Base-by-base conservation (phyloP, 2,888 invertebrate genomes). In the Cosmia trapezina region DNA sequence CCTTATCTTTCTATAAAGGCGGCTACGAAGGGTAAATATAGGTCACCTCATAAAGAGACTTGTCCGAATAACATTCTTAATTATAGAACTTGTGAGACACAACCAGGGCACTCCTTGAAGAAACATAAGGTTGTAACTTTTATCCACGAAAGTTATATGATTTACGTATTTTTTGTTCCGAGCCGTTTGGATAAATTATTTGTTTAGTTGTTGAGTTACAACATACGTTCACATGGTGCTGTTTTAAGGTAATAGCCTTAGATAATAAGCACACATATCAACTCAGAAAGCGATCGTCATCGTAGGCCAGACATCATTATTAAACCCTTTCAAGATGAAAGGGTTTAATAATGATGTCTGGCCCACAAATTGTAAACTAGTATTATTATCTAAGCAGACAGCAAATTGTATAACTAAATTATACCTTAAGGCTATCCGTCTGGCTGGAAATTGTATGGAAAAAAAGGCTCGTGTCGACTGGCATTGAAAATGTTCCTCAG, bases 381-480 rank as follows among this genome's bases (percentile, higher is more conserved):
- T 53, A 2, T 56, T 77, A 53, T 75, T 59, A 60, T 54, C 12
- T 37, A 17, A 5, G 37, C 7, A 70, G 70, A 70, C 78, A 19
- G 45, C 11, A 56, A 61, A 75, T 70, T 61, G 45, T 47, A 28
- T 54, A 45, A 43, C 22, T 14, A 61, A 75, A 77, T 75, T 49
- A 61, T 37, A 22, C 14, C 54, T 49, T 41, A 4, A 47, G 47
- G 56, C 33, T 2, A 37, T 17, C 12, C 22, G 37, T 60, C 59
- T 76, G 8, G 41, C 5, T 37, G 37, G 37, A 19, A 19, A 33
- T 3, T 60, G 14, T 47, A 19, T 41, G 4, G 19, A 73, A 61
- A 62, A 28, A 51, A 2, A 14, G 12, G 2, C 4, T 33, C 33
- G 49, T 45, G 19, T 9, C 17, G 5, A 28, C 11, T 41, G 67